Evolutionary conservation across 2,113 vertebrate species (phyloP).

Genomic region (Raja brachyura): DNA sequence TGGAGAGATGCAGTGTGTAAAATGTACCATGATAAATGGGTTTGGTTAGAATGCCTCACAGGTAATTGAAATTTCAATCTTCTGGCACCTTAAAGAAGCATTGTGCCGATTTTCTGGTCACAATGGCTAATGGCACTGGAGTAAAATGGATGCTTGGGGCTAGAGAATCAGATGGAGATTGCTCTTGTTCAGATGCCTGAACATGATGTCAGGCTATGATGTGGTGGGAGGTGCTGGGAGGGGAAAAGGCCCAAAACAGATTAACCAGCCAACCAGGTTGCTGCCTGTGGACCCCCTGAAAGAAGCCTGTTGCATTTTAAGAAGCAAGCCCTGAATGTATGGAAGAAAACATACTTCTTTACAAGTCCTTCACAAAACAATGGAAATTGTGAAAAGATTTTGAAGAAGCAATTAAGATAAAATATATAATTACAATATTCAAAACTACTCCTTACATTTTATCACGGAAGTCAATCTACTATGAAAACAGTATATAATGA

Average conservation of each 20-base stretch:
- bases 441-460: neutral
- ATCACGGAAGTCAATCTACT: neutral
- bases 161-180: slow-evolving; percentile 1
- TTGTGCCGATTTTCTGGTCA: slow-evolving; percentile 17
- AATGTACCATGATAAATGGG: slow-evolving; percentile 35
- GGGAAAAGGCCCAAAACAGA: too few relatives aligned
- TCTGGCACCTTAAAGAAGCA: slow-evolving; percentile 25
- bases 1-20: slow-evolving; percentile 26
- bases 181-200: neutral
- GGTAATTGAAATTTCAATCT: slow-evolving; percentile 33
- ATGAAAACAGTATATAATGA: neutral
- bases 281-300: too few relatives aligned
- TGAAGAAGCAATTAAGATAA: neutral
- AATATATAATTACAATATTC: neutral
- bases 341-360: neutral
- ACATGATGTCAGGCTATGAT: neutral
- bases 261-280: too few relatives aligned
- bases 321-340: neutral
- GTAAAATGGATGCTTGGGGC: neutral
- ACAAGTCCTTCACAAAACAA: neutral
- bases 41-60: slow-evolving; percentile 18
- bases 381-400: neutral
- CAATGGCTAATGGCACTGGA: neutral
- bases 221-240: neutral
- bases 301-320: too few relatives aligned